phyloP scores from a whole-genome alignment of 1,140 invertebrate genomes.

The Lithobius niger region DNA sequence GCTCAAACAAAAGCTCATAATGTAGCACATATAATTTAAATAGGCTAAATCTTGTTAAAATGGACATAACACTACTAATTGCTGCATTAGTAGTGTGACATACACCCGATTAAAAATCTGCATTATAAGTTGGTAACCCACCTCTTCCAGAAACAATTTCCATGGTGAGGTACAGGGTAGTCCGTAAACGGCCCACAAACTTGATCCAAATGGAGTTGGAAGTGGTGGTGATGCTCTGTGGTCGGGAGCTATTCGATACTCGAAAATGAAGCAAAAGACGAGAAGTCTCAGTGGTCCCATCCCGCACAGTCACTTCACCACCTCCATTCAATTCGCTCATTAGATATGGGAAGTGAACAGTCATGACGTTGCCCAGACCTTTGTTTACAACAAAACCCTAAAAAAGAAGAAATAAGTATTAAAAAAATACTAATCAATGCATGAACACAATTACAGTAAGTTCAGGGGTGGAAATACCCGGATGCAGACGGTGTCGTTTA shows the following conservation, averaged over 20 bases:
- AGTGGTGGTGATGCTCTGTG: slow-evolving; percentile 67
- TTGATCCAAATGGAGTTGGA: slow-evolving; percentile 58
- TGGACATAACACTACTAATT: no score
- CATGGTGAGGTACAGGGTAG: slow-evolving; percentile 55
- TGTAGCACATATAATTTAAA: no score
- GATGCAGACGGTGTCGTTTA: no score
- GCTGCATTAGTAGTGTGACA: no score
- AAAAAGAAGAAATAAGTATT: no score
- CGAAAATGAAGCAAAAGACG: slow-evolving; percentile 50
- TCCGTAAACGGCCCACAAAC: slow-evolving; percentile 51
- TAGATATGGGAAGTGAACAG: slow-evolving; percentile 65
- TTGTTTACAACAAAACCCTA: no score
- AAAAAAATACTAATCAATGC: no score
- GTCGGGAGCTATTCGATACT: slow-evolving; percentile 54
- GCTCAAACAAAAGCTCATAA: no score
- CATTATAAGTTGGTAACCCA: slow-evolving; percentile 21
- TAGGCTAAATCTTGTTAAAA: no score
- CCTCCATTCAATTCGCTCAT: slow-evolving; percentile 55
- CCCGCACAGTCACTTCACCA: slow-evolving; percentile 56
- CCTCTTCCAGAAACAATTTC: slow-evolving; percentile 56
- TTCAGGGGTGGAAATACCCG: no score
- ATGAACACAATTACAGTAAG: no score
- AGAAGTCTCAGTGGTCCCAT: slow-evolving; percentile 53
- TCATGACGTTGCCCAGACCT: slow-evolving; percentile 66
- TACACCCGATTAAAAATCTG: not conserved